Percentiles rank a stretch among this genome's conserved stretches.
phyloP scores from a whole-genome alignment of 2,888 invertebrate genomes.

The Acronicta psi region DNA sequence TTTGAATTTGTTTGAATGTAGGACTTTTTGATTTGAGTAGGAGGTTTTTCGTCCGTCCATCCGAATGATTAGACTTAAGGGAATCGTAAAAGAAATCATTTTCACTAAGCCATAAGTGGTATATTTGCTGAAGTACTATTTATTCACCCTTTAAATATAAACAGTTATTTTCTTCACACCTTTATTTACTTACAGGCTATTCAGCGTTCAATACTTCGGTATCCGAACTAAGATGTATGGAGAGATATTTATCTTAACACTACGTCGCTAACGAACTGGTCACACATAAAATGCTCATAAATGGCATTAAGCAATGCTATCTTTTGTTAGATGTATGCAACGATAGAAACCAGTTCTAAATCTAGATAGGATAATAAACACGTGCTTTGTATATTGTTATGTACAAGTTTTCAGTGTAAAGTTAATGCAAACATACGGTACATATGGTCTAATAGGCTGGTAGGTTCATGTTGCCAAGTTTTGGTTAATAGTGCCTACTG shows the following conservation, averaged over 20 bases:
- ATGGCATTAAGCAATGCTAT: conserved; percentile 59
- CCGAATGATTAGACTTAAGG: too few relatives aligned
- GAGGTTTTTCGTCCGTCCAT: too few relatives aligned
- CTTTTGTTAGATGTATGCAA: conserved; percentile 60
- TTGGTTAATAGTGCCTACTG: conserved; percentile 22
- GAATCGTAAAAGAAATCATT: too few relatives aligned
- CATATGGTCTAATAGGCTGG: conserved; percentile 35
- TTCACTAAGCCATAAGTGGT: too few relatives aligned
- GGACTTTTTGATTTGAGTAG: too few relatives aligned
- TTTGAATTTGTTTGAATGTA: too few relatives aligned
- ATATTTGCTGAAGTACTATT: background rate
- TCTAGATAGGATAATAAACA: conserved; percentile 48
- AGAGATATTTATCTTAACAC: conserved; percentile 59
- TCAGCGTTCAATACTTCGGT: conserved; percentile 36
- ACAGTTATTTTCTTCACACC: conserved; percentile 20
- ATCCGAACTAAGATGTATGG: conserved; percentile 53
- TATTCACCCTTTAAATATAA: conserved; percentile 7
- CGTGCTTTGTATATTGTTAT: conserved; percentile 43
- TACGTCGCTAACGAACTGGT: conserved; percentile 65
- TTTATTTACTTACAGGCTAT: conserved; percentile 28
- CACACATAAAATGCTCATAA: conserved; percentile 61
- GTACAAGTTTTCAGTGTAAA: conserved; percentile 17
- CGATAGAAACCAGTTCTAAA: conserved; percentile 51
- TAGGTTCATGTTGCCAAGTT: conserved; percentile 19
- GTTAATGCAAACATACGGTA: conserved; percentile 30